Base-by-base conservation (phyloP, 2,888 invertebrate genomes). In the Chrysopilus asiliformis region DNA sequence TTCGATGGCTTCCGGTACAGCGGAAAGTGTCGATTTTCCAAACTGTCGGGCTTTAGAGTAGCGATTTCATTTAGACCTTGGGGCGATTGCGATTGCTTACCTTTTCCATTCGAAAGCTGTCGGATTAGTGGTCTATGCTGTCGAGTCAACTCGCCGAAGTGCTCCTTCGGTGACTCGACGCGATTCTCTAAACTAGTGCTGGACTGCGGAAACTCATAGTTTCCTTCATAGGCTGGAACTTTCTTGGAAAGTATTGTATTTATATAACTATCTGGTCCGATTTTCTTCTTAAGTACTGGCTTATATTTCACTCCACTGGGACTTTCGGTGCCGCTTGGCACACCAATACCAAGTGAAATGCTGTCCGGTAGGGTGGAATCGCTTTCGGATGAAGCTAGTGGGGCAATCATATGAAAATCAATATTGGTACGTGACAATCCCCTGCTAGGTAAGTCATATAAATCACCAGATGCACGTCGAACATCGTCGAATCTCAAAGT, bases 261-360 rank as follows among this genome's bases (percentile, higher is more conserved):
- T 34, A 79, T 76, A 54, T 79, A 79, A 60, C 78, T 79, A 59
- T 79, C 79, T 33, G 76, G 73, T 30, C 77, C 79, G 47, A 79
- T 78, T 55, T 76, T 73, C 52, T 72, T 73, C 49, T 73, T 72
- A 47, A 72, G 67, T 50, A 73, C 54, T 38, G 73, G 66, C 56
- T 70, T 72, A 56, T 67, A 68, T 48, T 68, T 70, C 58, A 67
- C 49, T 2, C 28, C 18, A 13, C 7, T n/a, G 5, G 18, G 20
- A 14, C 32, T 27, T 13, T 32, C 31, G 26, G 31, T 30, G 9
- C 20, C 19, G 28, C 15, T 31, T n/a, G 8, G 18, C n/a, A 7
- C 2, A 17, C 10, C 17, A 28, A 10, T 70, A 51, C 70, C 69
- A 14, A 16, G 16, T 17, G 29, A 32, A 29, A 18, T 19, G 13